Conservation (phyloP, 2,797 vertebrate species). For the Poeciliopsis turneri region DNA sequence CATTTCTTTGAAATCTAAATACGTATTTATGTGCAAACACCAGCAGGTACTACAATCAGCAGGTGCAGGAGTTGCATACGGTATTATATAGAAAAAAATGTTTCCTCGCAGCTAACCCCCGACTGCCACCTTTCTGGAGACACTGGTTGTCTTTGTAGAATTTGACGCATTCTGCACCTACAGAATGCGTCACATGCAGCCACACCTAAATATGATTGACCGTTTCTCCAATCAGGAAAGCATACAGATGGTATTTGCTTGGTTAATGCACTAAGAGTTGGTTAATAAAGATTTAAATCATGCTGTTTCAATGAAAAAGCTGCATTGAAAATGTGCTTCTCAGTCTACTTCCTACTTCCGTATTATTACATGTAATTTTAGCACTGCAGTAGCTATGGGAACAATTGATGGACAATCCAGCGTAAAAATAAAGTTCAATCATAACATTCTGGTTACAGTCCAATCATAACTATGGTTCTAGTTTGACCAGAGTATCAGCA, state of each 20-base stretch:
- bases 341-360: not conserved
- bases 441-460: not conserved
- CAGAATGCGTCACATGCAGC: not conserved
- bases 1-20: not conserved
- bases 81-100: not conserved
- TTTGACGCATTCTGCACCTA: not conserved
- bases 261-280: not conserved
- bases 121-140: not conserved
- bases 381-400: not conserved
- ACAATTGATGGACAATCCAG: not conserved
- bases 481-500: not conserved
- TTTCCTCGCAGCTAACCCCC: not conserved
- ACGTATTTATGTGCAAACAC: not conserved
- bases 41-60: not conserved
- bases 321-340: no score
- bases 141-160: not conserved
- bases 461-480: not conserved
- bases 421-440: not conserved
- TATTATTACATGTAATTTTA: not conserved
- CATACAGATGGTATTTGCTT: not conserved
- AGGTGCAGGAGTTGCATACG: not conserved
- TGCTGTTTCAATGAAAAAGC: no score
- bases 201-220: not conserved
- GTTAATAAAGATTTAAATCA: no score
- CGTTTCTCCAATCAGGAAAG: not conserved